Conservation (phyloP, 2,888 invertebrate genomes). For the Tenthredo mesomela region DNA sequence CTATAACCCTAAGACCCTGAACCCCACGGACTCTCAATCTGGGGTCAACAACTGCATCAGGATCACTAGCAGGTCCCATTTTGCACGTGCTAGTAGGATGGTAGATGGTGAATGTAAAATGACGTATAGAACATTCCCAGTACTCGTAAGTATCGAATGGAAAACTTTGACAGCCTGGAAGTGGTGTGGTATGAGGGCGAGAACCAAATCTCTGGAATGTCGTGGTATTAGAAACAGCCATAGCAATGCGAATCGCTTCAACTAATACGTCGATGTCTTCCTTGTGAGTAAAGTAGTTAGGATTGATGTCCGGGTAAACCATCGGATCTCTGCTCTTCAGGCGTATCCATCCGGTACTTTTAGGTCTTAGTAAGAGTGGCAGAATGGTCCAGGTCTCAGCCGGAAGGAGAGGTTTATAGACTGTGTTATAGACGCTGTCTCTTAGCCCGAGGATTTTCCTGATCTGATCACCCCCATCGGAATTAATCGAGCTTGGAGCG, state of each 20-base stretch:
- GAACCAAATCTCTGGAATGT: slow-evolving; percentile 92
- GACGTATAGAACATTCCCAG: slow-evolving; percentile 92
- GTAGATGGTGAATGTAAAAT: slow-evolving; percentile 90
- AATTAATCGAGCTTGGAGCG: slow-evolving; percentile 90
- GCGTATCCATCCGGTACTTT: slow-evolving; percentile 92
- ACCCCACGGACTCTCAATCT: slow-evolving; percentile 89
- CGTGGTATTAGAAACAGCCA: slow-evolving; percentile 88
- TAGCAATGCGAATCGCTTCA: slow-evolving; percentile 91
- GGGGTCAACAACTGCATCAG: slow-evolving; percentile 89
- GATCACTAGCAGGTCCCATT: slow-evolving; percentile 90
- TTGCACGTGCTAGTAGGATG: slow-evolving; percentile 92
- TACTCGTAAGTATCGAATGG: slow-evolving; percentile 89
- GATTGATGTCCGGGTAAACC: slow-evolving; percentile 91
- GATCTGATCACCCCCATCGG: slow-evolving; percentile 90
- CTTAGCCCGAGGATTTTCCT: slow-evolving; percentile 87
- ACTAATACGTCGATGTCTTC: slow-evolving; percentile 89
- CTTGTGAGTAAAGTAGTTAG: slow-evolving; percentile 94
- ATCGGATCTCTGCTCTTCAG: slow-evolving; percentile 90
- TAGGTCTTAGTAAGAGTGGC: slow-evolving; percentile 90
- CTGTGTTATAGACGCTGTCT: slow-evolving; percentile 90
- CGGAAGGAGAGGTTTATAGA: slow-evolving; percentile 89
- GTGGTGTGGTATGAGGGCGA: slow-evolving; percentile 87
- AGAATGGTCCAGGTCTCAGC: slow-evolving; percentile 92
- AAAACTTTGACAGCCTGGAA: slow-evolving; percentile 90
- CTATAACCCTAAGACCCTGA: slow-evolving; percentile 87